A percentile compares a stretch with the other conserved stretches of the same genome.
phyloP scores from a whole-genome alignment of 2,797 vertebrate genomes.

The Psittacula derbiana region DNA sequence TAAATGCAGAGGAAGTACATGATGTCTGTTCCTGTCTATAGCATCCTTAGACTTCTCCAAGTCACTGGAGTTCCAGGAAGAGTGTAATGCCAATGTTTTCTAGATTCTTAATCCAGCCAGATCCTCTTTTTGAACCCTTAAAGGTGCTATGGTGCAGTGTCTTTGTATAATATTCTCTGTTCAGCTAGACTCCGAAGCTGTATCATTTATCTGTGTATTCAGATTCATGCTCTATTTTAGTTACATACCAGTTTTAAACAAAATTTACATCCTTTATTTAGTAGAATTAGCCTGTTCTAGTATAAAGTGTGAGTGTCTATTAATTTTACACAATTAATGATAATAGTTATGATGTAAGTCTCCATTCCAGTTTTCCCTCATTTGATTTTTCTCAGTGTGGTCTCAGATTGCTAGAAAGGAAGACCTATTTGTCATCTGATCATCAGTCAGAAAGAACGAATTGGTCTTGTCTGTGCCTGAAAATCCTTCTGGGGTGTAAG shows the following conservation, averaged over 20 bases:
- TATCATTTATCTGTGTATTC: neutral
- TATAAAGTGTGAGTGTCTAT: neutral
- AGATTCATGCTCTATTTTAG: neutral
- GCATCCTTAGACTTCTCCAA: neutral
- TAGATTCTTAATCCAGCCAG: neutral
- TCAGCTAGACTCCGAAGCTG: neutral
- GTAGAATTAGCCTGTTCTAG: neutral
- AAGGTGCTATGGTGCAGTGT: neutral
- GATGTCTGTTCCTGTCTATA: neutral
- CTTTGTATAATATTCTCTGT: neutral
- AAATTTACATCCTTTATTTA: neutral
- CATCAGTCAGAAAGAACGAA: neutral
- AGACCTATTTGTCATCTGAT: neutral
- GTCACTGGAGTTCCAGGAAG: neutral
- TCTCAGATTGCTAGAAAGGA: neutral
- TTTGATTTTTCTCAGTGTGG: neutral
- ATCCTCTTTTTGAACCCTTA: neutral
- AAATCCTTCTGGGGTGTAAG: neutral
- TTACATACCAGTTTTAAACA: neutral
- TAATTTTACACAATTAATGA: neutral
- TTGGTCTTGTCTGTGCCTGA: neutral
- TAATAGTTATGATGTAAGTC: neutral
- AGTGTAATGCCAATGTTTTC: neutral
- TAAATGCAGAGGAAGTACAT: neutral
- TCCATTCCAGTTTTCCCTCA: neutral